These are phyloP conservation scores for Halcyon malimbica DNA, from an alignment of 2,113 vertebrate species.

Conservation along the genomic window DNA sequence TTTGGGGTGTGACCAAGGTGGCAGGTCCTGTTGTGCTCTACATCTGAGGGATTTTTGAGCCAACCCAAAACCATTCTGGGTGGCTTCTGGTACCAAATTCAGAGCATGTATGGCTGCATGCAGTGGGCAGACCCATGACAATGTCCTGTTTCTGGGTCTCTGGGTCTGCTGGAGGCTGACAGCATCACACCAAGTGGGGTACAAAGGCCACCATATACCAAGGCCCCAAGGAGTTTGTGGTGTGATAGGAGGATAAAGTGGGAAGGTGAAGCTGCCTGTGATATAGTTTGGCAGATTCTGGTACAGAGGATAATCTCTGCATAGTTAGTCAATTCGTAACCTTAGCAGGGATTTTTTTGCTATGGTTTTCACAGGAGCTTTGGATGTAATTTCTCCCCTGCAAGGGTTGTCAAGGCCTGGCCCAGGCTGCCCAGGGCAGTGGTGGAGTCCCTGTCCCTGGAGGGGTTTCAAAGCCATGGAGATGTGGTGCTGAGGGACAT, in stretches of 20 bases:
- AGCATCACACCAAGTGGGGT: no score
- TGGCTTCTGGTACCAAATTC: background rate
- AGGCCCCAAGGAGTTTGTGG: background rate
- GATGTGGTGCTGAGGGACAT: no score
- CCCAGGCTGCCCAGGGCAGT: no score
- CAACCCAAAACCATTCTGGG: background rate
- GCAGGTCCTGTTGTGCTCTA: background rate
- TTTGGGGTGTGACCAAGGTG: background rate
- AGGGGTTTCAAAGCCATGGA: no score
- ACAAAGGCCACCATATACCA: background rate
- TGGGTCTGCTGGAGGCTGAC: background rate
- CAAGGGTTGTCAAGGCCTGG: no score
- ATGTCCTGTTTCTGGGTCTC: background rate
- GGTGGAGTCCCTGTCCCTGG: no score
- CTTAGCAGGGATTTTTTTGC: no score
- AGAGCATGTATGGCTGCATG: background rate
- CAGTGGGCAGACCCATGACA: background rate
- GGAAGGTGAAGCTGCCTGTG: background rate
- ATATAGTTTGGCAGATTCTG: no score
- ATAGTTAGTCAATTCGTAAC: no score
- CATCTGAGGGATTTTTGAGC: background rate
- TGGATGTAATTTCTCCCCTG: no score
- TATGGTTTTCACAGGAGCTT: no score
- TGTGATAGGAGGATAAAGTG: background rate
- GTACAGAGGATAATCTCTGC: no score